These are phyloP conservation scores for Rhamnusium bicolor DNA, from an alignment of 2,888 invertebrate genomes.

Conservation along the genomic window DNA sequence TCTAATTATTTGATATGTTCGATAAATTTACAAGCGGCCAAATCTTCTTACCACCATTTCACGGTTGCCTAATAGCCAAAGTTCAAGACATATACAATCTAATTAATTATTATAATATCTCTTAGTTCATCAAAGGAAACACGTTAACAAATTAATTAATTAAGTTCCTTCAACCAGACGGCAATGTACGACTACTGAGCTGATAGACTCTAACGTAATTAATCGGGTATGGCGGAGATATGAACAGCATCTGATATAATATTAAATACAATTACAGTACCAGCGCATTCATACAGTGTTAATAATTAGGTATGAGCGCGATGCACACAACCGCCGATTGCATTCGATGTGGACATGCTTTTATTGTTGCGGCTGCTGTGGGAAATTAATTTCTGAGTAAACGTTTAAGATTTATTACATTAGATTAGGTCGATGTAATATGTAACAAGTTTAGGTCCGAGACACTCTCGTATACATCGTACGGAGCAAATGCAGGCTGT, in stretches of 20 bases:
- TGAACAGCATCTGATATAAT: constrained; percentile 5
- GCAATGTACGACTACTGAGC: neutral
- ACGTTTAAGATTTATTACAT: constrained; percentile 9
- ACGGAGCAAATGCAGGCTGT: too few species aligned
- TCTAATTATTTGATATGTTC: too few species aligned
- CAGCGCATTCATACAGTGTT: neutral
- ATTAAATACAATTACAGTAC: neutral
- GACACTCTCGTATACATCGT: too few species aligned
- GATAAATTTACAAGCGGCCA: too few species aligned
- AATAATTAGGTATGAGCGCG: constrained; percentile 3
- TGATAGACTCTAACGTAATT: constrained; percentile 1
- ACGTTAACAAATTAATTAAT: neutral
- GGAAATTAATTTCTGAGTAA: constrained; percentile 19
- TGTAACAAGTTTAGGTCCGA: too few species aligned
- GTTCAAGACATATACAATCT: neutral
- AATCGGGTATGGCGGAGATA: neutral
- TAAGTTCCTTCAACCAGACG: constrained; percentile 2
- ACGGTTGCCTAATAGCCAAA: neutral
- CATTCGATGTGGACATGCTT: neutral
- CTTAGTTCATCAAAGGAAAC: neutral
- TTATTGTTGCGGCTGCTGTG: constrained; percentile 3
- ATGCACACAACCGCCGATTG: neutral
- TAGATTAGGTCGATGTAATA: constrained; percentile 7
- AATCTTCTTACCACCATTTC: neutral
- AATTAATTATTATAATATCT: constrained; percentile 16